Conservation (phyloP, 1,140 invertebrate genomes). For the Saccostrea echinata region DNA sequence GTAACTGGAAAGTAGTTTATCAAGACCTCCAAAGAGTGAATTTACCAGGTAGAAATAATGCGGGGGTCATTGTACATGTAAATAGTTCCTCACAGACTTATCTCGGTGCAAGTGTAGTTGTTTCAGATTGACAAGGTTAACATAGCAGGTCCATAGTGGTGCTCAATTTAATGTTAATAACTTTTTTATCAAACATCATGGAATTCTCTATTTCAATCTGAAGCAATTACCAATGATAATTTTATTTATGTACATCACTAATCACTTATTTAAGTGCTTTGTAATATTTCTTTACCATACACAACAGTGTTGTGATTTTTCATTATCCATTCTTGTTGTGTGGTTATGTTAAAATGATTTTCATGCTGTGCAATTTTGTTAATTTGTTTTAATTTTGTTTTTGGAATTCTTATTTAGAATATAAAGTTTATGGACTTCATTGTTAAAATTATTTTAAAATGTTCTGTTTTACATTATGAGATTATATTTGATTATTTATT, state of each 20-base stretch:
- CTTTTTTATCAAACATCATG: background rate
- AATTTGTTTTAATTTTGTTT: background rate
- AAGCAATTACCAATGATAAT: constrained; percentile 11
- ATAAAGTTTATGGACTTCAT: background rate
- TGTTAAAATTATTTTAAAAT: background rate
- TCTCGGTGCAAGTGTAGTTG: constrained; percentile 28
- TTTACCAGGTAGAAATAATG: background rate
- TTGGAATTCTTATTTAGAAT: background rate
- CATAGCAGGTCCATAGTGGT: background rate
- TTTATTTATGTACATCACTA: background rate
- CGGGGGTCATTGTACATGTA: background rate
- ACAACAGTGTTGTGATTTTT: constrained; percentile 25
- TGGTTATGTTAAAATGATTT: constrained; percentile 19
- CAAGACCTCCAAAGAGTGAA: background rate
- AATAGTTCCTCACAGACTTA: background rate
- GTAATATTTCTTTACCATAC: constrained; percentile 1
- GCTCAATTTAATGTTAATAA: background rate
- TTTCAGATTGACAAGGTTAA: background rate
- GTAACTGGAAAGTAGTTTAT: background rate
- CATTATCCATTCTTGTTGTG: background rate
- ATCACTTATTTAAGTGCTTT: constrained; percentile 1
- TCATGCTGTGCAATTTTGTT: constrained; percentile 28
- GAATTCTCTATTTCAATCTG: constrained; percentile 26
- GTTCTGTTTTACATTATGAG: background rate
- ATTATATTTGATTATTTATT: constrained; percentile 14